These are phyloP conservation scores for Coelinius sp. DNA, from an alignment of 2,888 invertebrate genomes.

Conservation along the genomic window DNA sequence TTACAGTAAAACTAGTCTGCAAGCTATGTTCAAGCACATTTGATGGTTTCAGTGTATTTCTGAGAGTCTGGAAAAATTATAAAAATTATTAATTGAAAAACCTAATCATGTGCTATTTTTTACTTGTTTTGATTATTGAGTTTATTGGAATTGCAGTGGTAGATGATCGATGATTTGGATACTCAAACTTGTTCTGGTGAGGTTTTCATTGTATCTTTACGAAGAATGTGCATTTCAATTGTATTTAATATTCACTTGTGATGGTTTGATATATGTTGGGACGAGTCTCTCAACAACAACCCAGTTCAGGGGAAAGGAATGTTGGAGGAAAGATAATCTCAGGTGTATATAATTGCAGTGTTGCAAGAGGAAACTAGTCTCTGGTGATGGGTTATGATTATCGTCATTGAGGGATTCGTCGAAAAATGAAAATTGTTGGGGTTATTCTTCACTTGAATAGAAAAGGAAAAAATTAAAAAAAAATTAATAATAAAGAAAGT, in stretches of 20 bases:
- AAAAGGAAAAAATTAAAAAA: no score
- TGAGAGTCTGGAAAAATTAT: not conserved
- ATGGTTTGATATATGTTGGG: constrained; percentile 8
- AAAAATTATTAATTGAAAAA: constrained; percentile 3
- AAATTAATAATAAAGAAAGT: no score
- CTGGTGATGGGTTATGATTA: constrained; percentile 29
- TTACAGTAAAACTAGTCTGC: constrained; percentile 47
- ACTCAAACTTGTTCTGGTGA: constrained; percentile 66
- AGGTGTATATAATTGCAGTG: constrained; percentile 35
- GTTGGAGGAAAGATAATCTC: constrained; percentile 13
- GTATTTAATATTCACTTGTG: not conserved
- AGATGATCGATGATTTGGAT: constrained; percentile 68
- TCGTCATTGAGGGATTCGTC: constrained; percentile 21
- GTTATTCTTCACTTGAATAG: not conserved
- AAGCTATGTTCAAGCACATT: constrained; percentile 42
- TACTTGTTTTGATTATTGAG: constrained; percentile 1
- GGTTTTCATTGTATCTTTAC: not conserved
- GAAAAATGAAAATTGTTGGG: constrained; percentile 1
- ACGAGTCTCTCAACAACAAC: constrained; percentile 32
- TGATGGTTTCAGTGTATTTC: constrained; percentile 35
- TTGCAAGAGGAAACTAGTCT: constrained; percentile 32
- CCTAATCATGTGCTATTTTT: constrained; percentile 19
- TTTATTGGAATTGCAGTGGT: constrained; percentile 38
- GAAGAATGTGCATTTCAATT: no score
- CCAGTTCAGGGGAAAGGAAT: constrained; percentile 35